Percentiles rank a stretch among this genome's conserved stretches.
These are phyloP conservation scores for Hanleya hanleyi DNA, from an alignment of 2,888 invertebrate species.

Conservation along the genomic window DNA sequence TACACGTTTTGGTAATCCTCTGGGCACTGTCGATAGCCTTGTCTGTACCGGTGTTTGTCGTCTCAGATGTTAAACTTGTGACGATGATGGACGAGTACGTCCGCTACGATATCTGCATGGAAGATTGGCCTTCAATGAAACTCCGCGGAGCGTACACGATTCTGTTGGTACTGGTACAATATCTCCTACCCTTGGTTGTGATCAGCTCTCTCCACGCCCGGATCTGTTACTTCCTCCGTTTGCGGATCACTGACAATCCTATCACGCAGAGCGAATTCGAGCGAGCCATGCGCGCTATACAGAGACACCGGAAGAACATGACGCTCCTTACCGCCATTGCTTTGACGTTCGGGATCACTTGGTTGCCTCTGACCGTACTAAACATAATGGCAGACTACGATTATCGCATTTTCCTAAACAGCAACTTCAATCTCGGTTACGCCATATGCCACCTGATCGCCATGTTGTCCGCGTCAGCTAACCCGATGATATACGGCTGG, in stretches of 20 bases:
- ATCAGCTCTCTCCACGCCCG: constrained; percentile 56
- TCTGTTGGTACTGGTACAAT: constrained; percentile 59
- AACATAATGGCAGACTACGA: constrained; percentile 66
- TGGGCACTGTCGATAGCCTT: constrained; percentile 57
- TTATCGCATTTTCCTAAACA: constrained; percentile 50
- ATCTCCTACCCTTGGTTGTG: constrained; percentile 53
- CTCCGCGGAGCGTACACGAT: constrained; percentile 54
- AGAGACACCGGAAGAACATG: constrained; percentile 68
- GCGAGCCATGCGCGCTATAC: constrained; percentile 37
- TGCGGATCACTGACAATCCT: constrained; percentile 64
- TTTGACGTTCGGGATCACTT: constrained; percentile 61
- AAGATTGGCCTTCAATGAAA: constrained; percentile 57
- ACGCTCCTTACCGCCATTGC: constrained; percentile 66
- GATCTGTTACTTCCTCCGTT: constrained; percentile 71
- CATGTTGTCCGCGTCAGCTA: constrained; percentile 62
- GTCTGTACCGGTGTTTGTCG: constrained; percentile 60
- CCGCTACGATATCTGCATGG: constrained; percentile 70
- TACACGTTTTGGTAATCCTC: constrained; percentile 44
- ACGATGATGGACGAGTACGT: constrained; percentile 54
- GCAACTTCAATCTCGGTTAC: constrained; percentile 70
- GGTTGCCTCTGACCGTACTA: constrained; percentile 67
- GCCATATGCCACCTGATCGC: constrained; percentile 62
- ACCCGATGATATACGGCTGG: constrained; percentile 68
- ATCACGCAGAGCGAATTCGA: constrained; percentile 28
- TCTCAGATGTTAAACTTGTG: constrained; percentile 59